phyloP scores from a whole-genome alignment of 2,113 vertebrate genomes.

The Brachirus orientalis region DNA sequence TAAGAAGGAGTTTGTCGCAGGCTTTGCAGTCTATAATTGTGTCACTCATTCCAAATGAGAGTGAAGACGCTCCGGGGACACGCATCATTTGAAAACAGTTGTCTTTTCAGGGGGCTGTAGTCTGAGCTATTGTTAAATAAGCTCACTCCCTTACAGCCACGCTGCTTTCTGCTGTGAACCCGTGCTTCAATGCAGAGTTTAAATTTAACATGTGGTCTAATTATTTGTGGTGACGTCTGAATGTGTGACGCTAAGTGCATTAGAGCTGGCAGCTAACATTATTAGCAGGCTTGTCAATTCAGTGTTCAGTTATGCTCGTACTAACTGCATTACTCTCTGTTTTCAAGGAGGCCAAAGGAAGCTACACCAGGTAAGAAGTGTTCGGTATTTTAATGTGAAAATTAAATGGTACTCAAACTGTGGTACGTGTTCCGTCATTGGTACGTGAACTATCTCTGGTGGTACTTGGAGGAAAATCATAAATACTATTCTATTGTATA shows the following conservation, averaged over 20 bases:
- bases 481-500: no score
- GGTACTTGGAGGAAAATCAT: no score
- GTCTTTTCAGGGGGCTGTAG: neutral
- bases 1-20: conserved; percentile 78
- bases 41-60: conserved; percentile 23
- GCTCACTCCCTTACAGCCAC: neutral
- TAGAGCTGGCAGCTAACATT: conserved; percentile 3
- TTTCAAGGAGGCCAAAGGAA: conserved; percentile 94
- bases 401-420: no score
- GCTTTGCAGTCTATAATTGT: conserved; percentile 10
- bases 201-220: neutral
- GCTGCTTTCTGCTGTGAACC: neutral
- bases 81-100: conserved; percentile 56
- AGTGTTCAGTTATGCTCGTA: neutral
- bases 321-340: conserved; percentile 54
- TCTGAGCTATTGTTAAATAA: conserved; percentile 18
- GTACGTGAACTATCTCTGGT: no score
- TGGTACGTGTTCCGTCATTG: no score
- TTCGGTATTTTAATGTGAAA: neutral
- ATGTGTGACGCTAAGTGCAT: neutral
- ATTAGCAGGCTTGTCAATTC: neutral
- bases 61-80: conserved; percentile 29
- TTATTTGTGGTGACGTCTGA: neutral
- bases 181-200: neutral
- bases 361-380: conserved; percentile 91